Evolutionary conservation across 1,140 invertebrate genomes (phyloP).

Genomic region (Leptonema lineaticorne): DNA sequence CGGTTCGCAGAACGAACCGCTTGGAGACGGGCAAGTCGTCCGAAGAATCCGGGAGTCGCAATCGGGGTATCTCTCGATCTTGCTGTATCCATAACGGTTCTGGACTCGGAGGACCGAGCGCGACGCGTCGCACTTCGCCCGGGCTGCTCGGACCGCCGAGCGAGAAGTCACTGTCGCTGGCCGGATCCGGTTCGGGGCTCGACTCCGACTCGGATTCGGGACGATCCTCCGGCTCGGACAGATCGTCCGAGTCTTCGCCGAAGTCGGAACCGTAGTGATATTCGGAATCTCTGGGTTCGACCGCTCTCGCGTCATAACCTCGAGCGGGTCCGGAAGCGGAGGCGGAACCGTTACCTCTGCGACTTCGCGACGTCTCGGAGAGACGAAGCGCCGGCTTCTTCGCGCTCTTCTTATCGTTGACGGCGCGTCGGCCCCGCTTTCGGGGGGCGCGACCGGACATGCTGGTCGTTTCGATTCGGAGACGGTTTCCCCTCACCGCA

Average conservation of each 20-base stretch:
- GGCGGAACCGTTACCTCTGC: slow-evolving; percentile 67
- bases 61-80: slow-evolving; percentile 70
- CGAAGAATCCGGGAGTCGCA: slow-evolving; percentile 83
- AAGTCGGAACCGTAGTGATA: slow-evolving; percentile 90
- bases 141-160: slow-evolving; percentile 74
- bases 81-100: slow-evolving; percentile 86
- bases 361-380: slow-evolving; percentile 54
- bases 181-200: slow-evolving; percentile 45
- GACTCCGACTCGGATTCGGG: slow-evolving; percentile 63
- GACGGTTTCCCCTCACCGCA: no score
- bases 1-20: slow-evolving; percentile 74
- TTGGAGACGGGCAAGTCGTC: slow-evolving; percentile 85
- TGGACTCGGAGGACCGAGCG: slow-evolving; percentile 71
- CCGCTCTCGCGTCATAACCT: slow-evolving; percentile 68
- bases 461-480: neutral
- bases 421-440: neutral
- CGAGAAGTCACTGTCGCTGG: slow-evolving; percentile 82
- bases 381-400: neutral
- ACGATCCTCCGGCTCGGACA: slow-evolving; percentile 74
- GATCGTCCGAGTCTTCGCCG: slow-evolving; percentile 77
- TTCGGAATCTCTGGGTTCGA: slow-evolving; percentile 80
- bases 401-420: neutral
- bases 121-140: slow-evolving; percentile 53
- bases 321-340: slow-evolving; percentile 67
- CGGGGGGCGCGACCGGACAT: slow-evolving; percentile 24